These are phyloP conservation scores for Choristoneura fumiferana DNA, from an alignment of 1,140 invertebrate genomes.

Conservation along the genomic window DNA sequence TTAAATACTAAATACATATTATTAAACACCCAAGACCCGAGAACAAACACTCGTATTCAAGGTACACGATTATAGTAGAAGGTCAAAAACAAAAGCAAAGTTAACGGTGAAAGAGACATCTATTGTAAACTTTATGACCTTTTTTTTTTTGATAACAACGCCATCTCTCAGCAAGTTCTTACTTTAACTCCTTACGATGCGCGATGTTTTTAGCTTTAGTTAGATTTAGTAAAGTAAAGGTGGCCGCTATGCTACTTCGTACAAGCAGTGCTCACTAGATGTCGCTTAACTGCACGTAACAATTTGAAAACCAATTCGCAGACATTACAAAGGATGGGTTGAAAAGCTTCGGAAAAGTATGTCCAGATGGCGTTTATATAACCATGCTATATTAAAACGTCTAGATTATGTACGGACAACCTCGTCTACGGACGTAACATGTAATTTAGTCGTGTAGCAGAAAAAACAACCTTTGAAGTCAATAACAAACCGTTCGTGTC, in stretches of 20 bases:
- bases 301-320: neutral
- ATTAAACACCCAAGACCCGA: too few relatives aligned
- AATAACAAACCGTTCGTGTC: constrained; percentile 51
- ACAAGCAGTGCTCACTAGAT: constrained; percentile 17
- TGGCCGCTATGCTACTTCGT: neutral
- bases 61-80: too few relatives aligned
- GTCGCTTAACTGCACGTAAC: neutral
- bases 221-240: constrained; percentile 14
- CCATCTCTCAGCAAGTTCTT: neutral
- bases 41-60: too few relatives aligned
- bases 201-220: too few relatives aligned
- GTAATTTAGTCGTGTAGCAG: constrained; percentile 48
- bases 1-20: too few relatives aligned
- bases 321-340: too few relatives aligned
- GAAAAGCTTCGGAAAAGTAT: too few relatives aligned
- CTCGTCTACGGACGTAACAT: constrained; percentile 21
- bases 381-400: constrained; percentile 33
- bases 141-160: neutral
- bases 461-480: constrained; percentile 49
- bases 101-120: too few relatives aligned
- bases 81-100: too few relatives aligned
- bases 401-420: neutral
- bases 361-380: too few relatives aligned
- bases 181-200: too few relatives aligned
- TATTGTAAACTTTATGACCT: neutral